These are phyloP conservation scores for Eulemur rubriventer DNA, from an alignment of 2,797 vertebrate species.

Conservation along the genomic window DNA sequence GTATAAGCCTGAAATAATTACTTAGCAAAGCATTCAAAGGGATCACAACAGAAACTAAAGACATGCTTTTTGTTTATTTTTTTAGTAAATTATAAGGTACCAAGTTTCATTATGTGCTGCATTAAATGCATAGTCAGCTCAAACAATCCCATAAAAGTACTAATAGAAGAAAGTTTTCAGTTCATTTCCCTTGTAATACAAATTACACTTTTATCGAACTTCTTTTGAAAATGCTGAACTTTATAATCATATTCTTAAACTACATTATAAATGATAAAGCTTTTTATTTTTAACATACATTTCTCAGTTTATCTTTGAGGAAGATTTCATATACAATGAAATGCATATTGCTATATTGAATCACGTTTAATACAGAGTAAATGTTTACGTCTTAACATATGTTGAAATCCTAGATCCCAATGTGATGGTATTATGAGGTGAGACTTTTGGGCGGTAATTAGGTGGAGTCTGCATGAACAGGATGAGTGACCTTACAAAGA, in stretches of 20 bases:
- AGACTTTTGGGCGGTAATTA: not conserved
- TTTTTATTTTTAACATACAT: not conserved
- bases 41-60: slow-evolving; percentile 52
- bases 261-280: not conserved
- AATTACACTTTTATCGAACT: slow-evolving; percentile 37
- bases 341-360: not conserved
- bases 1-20: slow-evolving; percentile 69
- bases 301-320: not conserved
- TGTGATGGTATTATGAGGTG: not conserved
- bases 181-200: slow-evolving; percentile 28
- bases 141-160: slow-evolving; percentile 34
- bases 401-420: not conserved
- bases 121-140: slow-evolving; percentile 66
- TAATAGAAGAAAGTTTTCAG: slow-evolving; percentile 9
- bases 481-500: not conserved
- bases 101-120: slow-evolving; percentile 48
- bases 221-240: slow-evolving; percentile 51
- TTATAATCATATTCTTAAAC: not conserved
- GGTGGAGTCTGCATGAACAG: not conserved
- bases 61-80: slow-evolving; percentile 50
- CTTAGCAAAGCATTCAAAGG: slow-evolving; percentile 54
- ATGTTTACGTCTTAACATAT: not conserved
- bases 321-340: not conserved
- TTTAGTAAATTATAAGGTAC: slow-evolving; percentile 71
- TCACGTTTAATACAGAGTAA: not conserved